Evolutionary conservation across 2,113 vertebrate genomes (phyloP), one percentile per base, ranked within the genome.

Genomic region (Pyxicephalus adspersus): DNA sequence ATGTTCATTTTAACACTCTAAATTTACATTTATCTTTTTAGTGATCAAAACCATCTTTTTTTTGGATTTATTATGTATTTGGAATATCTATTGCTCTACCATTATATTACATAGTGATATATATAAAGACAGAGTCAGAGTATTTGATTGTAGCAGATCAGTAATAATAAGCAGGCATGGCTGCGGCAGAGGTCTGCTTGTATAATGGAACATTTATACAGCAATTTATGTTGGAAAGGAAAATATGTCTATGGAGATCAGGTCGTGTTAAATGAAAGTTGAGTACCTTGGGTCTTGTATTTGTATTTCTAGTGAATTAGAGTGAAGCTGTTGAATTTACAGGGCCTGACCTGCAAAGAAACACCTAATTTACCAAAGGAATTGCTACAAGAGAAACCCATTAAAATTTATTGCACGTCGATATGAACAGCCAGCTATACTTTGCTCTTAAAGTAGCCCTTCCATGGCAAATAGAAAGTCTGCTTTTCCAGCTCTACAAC

Each of bases 341-440:
- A 25, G 66, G 64, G 26, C 18, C 51, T 55, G 75, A 65, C 76
- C 76, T 66, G 76, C 20, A 34, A 55, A 29, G 58, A 65, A 64
- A 55, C 63, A 55, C 63, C 63, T 77, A 29, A 77, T 77, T 57
- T 77, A 77, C 64, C 76, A 50, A 66, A 77, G 76, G 76, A 55
- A 77, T 77, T 65, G 64, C 63, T 77, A 77, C 76, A 77, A 57
- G 76, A 64, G 20, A 66, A 77, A 77, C 55, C 76, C 61, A 77
- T 77, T 77, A 76, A 63, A 76, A 63, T 63, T 18, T 76, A 64
- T 64, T 76, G 23, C 60, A 76, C 23, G 29, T 13, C 16, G 9
- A n/a, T 3, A 38, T n/a, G 38, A 75, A 75, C 29, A 23, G 23
- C 23, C 23, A 1, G 25, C 25, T 52, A 70, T 26, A 8, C 38